Base-by-base conservation (phyloP, 2,888 invertebrate genomes). In the Fragum whitleyi region DNA sequence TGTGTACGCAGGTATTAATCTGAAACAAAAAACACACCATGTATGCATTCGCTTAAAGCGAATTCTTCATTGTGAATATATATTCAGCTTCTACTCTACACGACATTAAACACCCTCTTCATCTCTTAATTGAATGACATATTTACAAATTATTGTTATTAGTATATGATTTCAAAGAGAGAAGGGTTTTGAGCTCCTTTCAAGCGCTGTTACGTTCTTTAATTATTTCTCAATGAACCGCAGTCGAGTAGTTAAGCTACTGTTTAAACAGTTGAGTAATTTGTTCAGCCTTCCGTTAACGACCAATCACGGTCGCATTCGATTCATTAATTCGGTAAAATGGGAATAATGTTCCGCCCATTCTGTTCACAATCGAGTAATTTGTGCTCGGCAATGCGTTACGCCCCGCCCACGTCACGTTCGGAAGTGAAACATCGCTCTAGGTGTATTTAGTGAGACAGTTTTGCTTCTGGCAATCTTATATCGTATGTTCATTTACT, bases 391-490 rank as follows among this genome's bases (percentile, higher is more conserved):
- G 39, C 67, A 62, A 62, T 39, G 72, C 81, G 77, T 70, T 68
- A 76, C 73, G 65, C 77, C 32, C 82, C 85, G 83, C 85, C 85
- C 79, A 36, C 47, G 51, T 69, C 72, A 23, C 71, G 72, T 32
- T 74, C 72, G 51, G 61, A 74, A 76, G 55, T 79, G 77, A 74
- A 85, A 81, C 72, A 85, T 85, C 68, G 85, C 85, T 85, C 81
- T 42, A 76, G 83, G 85, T 83, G 70, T 73, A 77, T 78, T 77
- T 77, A 73, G 55, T 75, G 67, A 39, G 76, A 61, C n/a, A 74
- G 70, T 47, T 65, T 79, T 51, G 85, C 85, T 81, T 82, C 85
- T 85, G 85, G 85, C 81, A 26, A 83, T 83, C 73, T 83, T 55
- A 67, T 74, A 79, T 70, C 76, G 76, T 70, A 70, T 26, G 72